phyloP scores from a whole-genome alignment of 2,113 vertebrate genomes.

The Sorex araneus region DNA sequence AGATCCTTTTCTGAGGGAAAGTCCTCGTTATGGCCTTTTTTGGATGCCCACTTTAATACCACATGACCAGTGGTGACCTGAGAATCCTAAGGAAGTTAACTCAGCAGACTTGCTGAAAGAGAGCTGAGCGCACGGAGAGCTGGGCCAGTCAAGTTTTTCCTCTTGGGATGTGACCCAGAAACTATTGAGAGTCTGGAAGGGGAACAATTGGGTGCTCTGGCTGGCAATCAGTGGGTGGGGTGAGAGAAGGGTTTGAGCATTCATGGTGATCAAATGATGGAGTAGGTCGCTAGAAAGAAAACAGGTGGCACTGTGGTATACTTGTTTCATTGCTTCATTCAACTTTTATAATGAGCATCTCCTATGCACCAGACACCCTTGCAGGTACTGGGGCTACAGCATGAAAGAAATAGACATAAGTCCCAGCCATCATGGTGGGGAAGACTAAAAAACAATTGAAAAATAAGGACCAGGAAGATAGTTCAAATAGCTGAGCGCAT shows the following conservation, averaged over 20 bases:
- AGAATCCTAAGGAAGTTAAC: not conserved
- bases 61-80: not conserved
- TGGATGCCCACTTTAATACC: not conserved
- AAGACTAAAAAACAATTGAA: not conserved
- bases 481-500: too few relatives aligned
- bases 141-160: not conserved
- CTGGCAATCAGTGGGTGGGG: not conserved
- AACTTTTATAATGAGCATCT: not conserved
- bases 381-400: not conserved
- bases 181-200: not conserved
- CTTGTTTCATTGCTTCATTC: not conserved
- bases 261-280: not conserved
- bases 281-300: slow-evolving; percentile 10
- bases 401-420: not conserved
- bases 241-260: not conserved
- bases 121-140: not conserved
- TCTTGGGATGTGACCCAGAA: slow-evolving; percentile 3
- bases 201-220: not conserved
- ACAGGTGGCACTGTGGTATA: not conserved
- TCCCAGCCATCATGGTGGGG: not conserved
- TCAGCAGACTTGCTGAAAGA: not conserved
- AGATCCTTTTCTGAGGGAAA: not conserved
- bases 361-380: not conserved
- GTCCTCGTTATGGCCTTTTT: not conserved
- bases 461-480: too few relatives aligned